Percentiles rank a stretch among this genome's conserved stretches.
These are phyloP conservation scores for Yponomeuta sedellus DNA, from an alignment of 2,888 invertebrate genomes.

Conservation along the genomic window DNA sequence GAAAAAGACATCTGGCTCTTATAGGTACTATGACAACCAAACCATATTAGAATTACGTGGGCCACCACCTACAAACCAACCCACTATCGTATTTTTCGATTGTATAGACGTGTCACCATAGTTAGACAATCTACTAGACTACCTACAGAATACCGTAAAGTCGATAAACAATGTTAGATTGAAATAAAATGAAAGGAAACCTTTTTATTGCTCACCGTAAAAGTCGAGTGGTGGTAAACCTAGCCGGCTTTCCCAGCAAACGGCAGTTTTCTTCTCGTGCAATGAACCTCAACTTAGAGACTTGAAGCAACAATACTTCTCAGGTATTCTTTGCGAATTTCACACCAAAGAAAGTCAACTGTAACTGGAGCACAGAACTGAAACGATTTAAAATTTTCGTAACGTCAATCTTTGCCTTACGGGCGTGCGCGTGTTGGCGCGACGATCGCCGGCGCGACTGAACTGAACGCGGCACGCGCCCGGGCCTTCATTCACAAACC, in stretches of 20 bases:
- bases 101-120: slow-evolving; percentile 55
- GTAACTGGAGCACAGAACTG: slow-evolving; percentile 30
- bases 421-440: slow-evolving; percentile 63
- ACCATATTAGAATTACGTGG: slow-evolving; percentile 62
- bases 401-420: slow-evolving; percentile 48
- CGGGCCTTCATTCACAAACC: slow-evolving; percentile 71
- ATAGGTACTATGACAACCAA: slow-evolving; percentile 46
- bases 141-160: slow-evolving; percentile 16
- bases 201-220: slow-evolving; percentile 63
- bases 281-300: slow-evolving; percentile 24
- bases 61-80: slow-evolving; percentile 65
- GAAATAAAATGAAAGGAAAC: slow-evolving; percentile 37
- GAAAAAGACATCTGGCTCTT: slow-evolving; percentile 44
- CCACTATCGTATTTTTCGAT: slow-evolving; percentile 60
- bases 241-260: slow-evolving; percentile 49
- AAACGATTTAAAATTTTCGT: slow-evolving; percentile 51
- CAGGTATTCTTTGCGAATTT: slow-evolving; percentile 21
- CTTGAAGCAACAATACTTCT: slow-evolving; percentile 18
- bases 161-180: slow-evolving; percentile 21
- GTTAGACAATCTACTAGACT: slow-evolving; percentile 22
- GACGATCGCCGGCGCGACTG: slow-evolving; percentile 60
- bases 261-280: slow-evolving; percentile 35
- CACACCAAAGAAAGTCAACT: slow-evolving; percentile 34
- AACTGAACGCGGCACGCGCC: slow-evolving; percentile 64
- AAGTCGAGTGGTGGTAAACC: slow-evolving; percentile 45